Conservation (phyloP, 1,140 invertebrate genomes). For the Drosophila azteca region DNA sequence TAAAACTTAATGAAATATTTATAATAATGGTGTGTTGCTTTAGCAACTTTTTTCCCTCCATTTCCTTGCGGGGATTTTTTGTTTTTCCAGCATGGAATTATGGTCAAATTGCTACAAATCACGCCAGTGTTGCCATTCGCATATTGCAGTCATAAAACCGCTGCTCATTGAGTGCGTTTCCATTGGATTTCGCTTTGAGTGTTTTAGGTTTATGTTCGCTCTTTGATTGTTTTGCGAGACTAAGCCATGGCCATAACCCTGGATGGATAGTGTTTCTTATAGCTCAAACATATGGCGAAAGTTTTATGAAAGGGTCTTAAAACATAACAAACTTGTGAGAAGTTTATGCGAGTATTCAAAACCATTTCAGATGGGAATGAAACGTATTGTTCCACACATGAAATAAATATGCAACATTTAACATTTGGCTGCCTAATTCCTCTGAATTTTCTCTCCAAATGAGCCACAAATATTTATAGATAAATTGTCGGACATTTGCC, state of each 20-base stretch:
- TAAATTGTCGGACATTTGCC: slow-evolving; percentile 3
- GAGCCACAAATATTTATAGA: slow-evolving; percentile 26
- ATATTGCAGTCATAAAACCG: slow-evolving; percentile 61
- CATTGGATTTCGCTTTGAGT: slow-evolving; percentile 33
- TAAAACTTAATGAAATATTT: slow-evolving; percentile 82
- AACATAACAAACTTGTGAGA: not conserved
- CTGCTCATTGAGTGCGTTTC: slow-evolving; percentile 42
- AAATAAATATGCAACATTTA: not conserved
- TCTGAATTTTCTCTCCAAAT: not conserved
- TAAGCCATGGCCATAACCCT: slow-evolving; percentile 2
- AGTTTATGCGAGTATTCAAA: too few relatives aligned
- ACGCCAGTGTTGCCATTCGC: slow-evolving; percentile 52
- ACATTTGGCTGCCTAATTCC: not conserved
- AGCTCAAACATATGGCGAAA: slow-evolving; percentile 19
- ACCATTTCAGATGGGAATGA: slow-evolving; percentile 1
- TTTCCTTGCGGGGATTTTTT: slow-evolving; percentile 24
- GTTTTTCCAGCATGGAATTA: slow-evolving; percentile 43
- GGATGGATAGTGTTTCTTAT: slow-evolving; percentile 9
- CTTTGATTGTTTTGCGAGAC: slow-evolving; percentile 18
- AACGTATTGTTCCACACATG: slow-evolving; percentile 1
- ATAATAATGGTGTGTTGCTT: slow-evolving; percentile 70
- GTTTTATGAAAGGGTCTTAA: not conserved
- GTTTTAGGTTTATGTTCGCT: slow-evolving; percentile 35
- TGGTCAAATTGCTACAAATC: slow-evolving; percentile 74
- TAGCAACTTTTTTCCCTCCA: slow-evolving; percentile 50